Evolutionary conservation across 2,888 invertebrate genomes (phyloP).

Genomic region (Arctia plantaginis): DNA sequence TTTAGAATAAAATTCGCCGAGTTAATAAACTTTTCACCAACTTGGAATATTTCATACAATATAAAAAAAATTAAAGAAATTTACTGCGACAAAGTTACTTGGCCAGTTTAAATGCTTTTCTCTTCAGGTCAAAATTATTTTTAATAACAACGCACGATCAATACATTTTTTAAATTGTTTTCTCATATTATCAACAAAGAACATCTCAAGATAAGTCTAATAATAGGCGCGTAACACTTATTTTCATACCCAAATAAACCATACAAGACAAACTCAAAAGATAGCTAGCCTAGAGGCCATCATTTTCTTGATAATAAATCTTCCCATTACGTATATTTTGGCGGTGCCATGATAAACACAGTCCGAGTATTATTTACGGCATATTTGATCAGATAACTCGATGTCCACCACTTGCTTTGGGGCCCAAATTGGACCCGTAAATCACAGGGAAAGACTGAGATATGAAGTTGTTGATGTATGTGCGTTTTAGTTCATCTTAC

Average conservation of each 20-base stretch:
- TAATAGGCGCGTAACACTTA: background rate
- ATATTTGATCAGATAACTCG: slow-evolving; percentile 79
- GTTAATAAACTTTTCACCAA: background rate
- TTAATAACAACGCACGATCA: background rate
- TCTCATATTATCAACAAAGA: background rate
- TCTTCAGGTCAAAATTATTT: background rate
- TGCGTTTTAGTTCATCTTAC: slow-evolving; percentile 47
- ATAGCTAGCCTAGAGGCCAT: slow-evolving; percentile 42
- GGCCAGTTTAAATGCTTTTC: background rate
- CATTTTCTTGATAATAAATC: slow-evolving; percentile 73
- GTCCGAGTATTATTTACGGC: slow-evolving; percentile 81
- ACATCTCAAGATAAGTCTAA: background rate
- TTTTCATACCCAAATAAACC: background rate
- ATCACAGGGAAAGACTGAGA: slow-evolving; percentile 70
- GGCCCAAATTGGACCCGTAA: slow-evolving; percentile 79
- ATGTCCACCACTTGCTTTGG: slow-evolving; percentile 76
- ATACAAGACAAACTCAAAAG: slow-evolving; percentile 25
- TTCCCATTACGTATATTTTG: slow-evolving; percentile 73
- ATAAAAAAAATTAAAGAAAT: background rate
- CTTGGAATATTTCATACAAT: background rate
- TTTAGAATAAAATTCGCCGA: background rate
- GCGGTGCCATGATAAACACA: slow-evolving; percentile 80
- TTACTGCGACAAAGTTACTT: background rate
- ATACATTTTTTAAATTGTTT: background rate
- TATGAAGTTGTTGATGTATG: slow-evolving; percentile 61